phyloP scores from a whole-genome alignment of 2,113 vertebrate genomes.

The Gasterosteus nipponicus region DNA sequence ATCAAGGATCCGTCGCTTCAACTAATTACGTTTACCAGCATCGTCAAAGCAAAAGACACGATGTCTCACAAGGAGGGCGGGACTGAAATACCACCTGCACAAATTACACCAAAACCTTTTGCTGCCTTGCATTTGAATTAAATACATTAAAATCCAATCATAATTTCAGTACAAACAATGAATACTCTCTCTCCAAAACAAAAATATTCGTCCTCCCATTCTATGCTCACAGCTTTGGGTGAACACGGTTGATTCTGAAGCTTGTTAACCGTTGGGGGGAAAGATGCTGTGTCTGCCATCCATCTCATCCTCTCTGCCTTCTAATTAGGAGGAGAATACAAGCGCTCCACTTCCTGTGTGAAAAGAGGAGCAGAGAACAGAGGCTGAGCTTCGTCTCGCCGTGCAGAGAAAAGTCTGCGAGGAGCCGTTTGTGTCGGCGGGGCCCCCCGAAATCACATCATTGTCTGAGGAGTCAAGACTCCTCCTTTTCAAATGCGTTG shows the following conservation, averaged over 20 bases:
- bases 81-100: too few relatives aligned
- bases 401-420: conserved; percentile 28
- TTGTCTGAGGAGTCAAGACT: conserved; percentile 51
- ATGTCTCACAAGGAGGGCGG: not conserved
- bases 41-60: not conserved
- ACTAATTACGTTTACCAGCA: not conserved
- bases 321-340: conserved; percentile 62
- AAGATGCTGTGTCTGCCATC: conserved; percentile 54
- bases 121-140: not conserved
- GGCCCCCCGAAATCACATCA: conserved; percentile 43
- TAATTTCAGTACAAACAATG: not conserved
- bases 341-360: conserved; percentile 17
- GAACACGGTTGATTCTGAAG: conserved; percentile 11
- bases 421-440: conserved; percentile 39
- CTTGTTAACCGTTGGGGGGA: conserved; percentile 35
- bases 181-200: not conserved
- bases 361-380: conserved; percentile 33
- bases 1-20: not conserved
- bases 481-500: conserved; percentile 50
- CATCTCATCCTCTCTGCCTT: conserved; percentile 49
- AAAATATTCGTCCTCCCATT: not conserved
- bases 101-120: not conserved
- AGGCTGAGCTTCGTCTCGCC: conserved; percentile 16
- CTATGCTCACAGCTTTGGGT: not conserved
- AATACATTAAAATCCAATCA: too few relatives aligned